A percentile compares a stretch with the other conserved stretches of the same genome.
Evolutionary conservation across 2,888 invertebrate species (phyloP).

Genomic region (Heliconius sara): DNA sequence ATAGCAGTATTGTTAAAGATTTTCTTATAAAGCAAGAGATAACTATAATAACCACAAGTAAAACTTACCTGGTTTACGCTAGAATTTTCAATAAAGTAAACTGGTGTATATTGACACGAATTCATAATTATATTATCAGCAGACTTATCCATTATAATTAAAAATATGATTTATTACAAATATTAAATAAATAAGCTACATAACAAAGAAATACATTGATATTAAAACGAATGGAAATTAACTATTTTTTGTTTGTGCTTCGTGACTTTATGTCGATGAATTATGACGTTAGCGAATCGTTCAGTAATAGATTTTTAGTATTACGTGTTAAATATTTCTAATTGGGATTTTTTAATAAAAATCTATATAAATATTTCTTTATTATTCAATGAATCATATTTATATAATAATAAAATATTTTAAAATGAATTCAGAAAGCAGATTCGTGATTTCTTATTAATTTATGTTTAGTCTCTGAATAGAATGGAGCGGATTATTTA

Average conservation of each 20-base stretch:
- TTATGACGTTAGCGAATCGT: constrained; percentile 9
- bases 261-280: constrained; percentile 32
- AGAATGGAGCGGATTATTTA: no score
- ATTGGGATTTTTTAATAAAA: no score
- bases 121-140: constrained; percentile 70
- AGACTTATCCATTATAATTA: constrained; percentile 67
- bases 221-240: constrained; percentile 25
- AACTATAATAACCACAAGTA: constrained; percentile 47
- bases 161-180: constrained; percentile 51
- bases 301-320: not conserved
- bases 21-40: constrained; percentile 35
- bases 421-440: no score
- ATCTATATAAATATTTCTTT: no score
- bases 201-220: constrained; percentile 37
- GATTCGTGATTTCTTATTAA: no score
- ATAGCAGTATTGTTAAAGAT: constrained; percentile 46
- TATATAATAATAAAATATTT: no score
- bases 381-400: no score
- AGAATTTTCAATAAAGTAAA: constrained; percentile 76
- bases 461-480: no score
- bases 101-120: constrained; percentile 77
- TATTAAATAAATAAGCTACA: constrained; percentile 45
- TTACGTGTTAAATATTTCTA: no score
- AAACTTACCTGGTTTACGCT: constrained; percentile 71
- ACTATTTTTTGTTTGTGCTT: constrained; percentile 44